Evolutionary conservation across 2,113 vertebrate species (phyloP).

Genomic region (Amphiprion ocellaris): DNA sequence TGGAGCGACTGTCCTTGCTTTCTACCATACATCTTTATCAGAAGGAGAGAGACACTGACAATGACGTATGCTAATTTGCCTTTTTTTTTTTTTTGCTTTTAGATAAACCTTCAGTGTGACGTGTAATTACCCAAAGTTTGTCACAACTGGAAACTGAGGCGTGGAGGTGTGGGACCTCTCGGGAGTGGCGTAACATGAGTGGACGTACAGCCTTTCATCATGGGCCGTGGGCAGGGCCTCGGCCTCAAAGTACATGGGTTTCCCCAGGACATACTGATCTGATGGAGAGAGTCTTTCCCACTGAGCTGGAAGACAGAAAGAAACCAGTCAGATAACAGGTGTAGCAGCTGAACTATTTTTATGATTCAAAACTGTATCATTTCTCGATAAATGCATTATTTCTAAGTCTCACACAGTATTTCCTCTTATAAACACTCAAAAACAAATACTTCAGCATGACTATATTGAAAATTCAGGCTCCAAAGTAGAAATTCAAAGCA

Average conservation of each 20-base stretch:
- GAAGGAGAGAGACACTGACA: neutral
- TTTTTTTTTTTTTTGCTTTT: too few species aligned
- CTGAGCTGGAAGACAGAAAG: constrained; percentile 55
- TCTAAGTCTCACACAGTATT: too few species aligned
- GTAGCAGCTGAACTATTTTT: too few species aligned
- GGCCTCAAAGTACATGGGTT: constrained; percentile 80
- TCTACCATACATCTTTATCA: constrained; percentile 78
- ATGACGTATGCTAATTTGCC: rapidly evolving
- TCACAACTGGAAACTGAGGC: constrained; percentile 71
- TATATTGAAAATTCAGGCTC: too few species aligned
- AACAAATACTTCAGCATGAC: too few species aligned
- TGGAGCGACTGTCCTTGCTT: constrained; percentile 67
- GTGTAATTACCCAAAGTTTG: constrained; percentile 79
- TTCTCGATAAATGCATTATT: too few species aligned
- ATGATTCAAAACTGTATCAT: too few species aligned
- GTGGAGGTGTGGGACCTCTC: constrained; percentile 56
- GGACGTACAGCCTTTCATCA: constrained; percentile 72
- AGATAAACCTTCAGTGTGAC: neutral
- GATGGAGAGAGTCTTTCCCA: constrained; percentile 71
- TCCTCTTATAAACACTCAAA: too few species aligned
- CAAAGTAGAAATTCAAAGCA: too few species aligned
- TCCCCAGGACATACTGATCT: constrained; percentile 62
- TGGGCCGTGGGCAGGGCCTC: constrained; percentile 39
- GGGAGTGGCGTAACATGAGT: constrained; percentile 72
- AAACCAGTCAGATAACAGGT: neutral